Evolutionary conservation across 2,888 invertebrate genomes (phyloP).

Genomic region (Abscondita cerata): DNA sequence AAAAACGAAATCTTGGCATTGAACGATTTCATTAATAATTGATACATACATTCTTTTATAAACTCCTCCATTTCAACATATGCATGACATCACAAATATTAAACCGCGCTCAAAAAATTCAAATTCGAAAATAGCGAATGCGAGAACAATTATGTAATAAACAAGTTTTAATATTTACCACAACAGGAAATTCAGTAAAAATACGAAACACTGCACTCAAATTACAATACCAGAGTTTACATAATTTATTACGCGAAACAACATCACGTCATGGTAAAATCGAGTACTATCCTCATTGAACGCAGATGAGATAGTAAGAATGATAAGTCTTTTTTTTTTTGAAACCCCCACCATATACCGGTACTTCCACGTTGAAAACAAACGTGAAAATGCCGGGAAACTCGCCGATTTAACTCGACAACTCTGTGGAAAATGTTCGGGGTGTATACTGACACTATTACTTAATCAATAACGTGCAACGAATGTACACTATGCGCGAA

Average conservation of each 20-base stretch:
- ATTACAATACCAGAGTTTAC: no score
- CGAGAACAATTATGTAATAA: no score
- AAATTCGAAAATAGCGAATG: no score
- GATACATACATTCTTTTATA: no score
- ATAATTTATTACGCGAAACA: constrained; percentile 19
- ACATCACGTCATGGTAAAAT: background rate
- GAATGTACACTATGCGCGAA: constrained; percentile 23
- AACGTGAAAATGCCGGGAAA: constrained; percentile 41
- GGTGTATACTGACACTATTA: constrained; percentile 26
- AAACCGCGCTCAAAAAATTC: no score
- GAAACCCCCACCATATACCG: constrained; percentile 26
- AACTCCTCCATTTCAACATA: no score
- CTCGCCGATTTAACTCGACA: constrained; percentile 25
- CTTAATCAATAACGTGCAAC: constrained; percentile 28
- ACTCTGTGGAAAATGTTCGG: constrained; percentile 24
- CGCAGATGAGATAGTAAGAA: constrained; percentile 19
- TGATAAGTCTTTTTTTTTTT: constrained; percentile 16
- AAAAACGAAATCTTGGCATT: no score
- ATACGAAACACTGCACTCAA: no score
- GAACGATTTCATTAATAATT: no score
- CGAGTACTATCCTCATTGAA: constrained; percentile 18
- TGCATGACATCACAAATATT: no score
- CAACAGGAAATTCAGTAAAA: no score
- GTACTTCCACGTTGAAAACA: constrained; percentile 37
- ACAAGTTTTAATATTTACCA: constrained; percentile 1